phyloP scores from a whole-genome alignment of 2,113 vertebrate species.

The Callorhinus ursinus region DNA sequence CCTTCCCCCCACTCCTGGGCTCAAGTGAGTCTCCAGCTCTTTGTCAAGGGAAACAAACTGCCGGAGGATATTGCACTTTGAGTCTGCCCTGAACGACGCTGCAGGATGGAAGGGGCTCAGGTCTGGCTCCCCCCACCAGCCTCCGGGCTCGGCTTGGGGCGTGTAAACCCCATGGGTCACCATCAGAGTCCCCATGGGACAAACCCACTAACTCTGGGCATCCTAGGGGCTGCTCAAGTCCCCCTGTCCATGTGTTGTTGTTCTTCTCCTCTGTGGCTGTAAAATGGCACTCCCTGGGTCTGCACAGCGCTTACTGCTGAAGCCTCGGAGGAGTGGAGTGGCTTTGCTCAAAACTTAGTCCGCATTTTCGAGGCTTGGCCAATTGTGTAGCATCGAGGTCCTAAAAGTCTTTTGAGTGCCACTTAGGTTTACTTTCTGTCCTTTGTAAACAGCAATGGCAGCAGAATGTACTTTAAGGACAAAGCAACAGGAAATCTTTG shows the following conservation, averaged over 20 bases:
- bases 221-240: background rate
- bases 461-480: conserved; percentile 60
- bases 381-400: background rate
- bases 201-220: background rate
- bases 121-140: background rate
- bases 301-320: background rate
- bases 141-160: background rate
- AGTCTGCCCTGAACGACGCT: background rate
- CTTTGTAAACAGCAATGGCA: conserved; percentile 46
- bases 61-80: background rate
- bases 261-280: background rate
- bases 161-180: background rate
- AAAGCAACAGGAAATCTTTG: conserved; percentile 49
- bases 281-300: background rate
- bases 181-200: background rate
- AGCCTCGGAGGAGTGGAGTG: background rate
- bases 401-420: conserved; percentile 63
- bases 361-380: background rate
- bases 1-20: background rate
- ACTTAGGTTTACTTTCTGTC: conserved; percentile 41
- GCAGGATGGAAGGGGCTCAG: background rate
- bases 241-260: accelerated
- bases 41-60: background rate
- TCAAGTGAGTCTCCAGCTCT: background rate
- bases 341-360: conserved; percentile 28